phyloP scores from a whole-genome alignment of 2,888 invertebrate species.

The Epinotia bilunana region DNA sequence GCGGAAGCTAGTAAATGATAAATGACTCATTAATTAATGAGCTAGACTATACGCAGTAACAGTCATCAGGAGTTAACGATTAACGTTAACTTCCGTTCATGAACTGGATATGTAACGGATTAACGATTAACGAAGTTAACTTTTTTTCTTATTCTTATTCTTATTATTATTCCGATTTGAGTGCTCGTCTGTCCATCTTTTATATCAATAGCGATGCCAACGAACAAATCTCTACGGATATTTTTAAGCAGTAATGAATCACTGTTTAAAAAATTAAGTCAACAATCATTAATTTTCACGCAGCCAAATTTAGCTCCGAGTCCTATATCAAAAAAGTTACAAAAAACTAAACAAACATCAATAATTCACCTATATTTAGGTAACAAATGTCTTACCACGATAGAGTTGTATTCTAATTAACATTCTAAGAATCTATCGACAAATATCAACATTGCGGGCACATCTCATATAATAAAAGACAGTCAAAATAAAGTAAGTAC shows the following conservation, averaged over 20 bases:
- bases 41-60: too few relatives aligned
- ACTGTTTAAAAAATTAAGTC: conserved; percentile 53
- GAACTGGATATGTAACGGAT: too few relatives aligned
- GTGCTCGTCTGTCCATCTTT: neutral
- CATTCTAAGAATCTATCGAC: conserved; percentile 21
- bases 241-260: conserved; percentile 33
- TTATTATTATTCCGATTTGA: too few relatives aligned
- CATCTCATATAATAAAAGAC: neutral
- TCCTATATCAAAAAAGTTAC: conserved; percentile 52
- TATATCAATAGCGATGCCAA: neutral
- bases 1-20: too few relatives aligned
- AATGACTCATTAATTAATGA: too few relatives aligned
- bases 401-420: conserved; percentile 46
- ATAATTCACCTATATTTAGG: conserved; percentile 58
- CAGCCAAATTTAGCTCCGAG: conserved; percentile 50
- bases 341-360: conserved; percentile 54
- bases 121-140: too few relatives aligned
- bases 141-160: too few relatives aligned
- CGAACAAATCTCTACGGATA: conserved; percentile 11
- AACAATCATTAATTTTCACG: conserved; percentile 58
- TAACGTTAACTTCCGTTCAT: too few relatives aligned
- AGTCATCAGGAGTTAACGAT: too few relatives aligned
- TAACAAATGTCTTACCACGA: conserved; percentile 47
- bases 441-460: neutral
- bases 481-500: neutral